phyloP scores from a whole-genome alignment of 1,140 invertebrate species.

The Aphis gossypii region DNA sequence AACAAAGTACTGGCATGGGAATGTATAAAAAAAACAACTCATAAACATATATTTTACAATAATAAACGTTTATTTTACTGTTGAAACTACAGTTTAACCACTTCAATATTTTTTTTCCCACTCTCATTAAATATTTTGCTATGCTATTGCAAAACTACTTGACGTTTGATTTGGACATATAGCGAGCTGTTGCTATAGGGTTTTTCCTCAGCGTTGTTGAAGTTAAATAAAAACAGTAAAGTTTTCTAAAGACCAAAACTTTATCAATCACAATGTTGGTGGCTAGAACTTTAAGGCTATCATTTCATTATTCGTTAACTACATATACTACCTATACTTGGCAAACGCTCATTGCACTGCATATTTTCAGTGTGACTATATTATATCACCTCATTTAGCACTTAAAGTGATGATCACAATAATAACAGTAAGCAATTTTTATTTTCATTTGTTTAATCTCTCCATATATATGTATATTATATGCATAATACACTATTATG shows the following conservation, averaged over 20 bases:
- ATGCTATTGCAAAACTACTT: neutral
- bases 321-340: neutral
- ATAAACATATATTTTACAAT: neutral
- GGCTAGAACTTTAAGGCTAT: neutral
- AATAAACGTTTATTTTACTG: neutral
- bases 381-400: neutral
- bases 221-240: slow-evolving; percentile 7
- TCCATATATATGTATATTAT: too few species aligned
- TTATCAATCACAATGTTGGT: neutral
- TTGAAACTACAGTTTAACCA: neutral
- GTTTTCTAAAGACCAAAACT: slow-evolving; percentile 27
- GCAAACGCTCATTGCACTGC: neutral
- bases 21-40: neutral
- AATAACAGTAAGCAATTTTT: neutral
- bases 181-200: neutral
- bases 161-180: neutral
- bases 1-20: neutral
- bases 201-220: neutral
- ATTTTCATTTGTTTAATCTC: neutral
- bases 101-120: neutral
- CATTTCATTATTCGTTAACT: neutral
- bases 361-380: neutral
- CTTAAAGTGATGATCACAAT: neutral
- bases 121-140: neutral
- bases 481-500: neutral